Evolutionary conservation across 2,113 vertebrate genomes (phyloP), one percentile per base, ranked within the genome.

Genomic region (Equus przewalskii): DNA sequence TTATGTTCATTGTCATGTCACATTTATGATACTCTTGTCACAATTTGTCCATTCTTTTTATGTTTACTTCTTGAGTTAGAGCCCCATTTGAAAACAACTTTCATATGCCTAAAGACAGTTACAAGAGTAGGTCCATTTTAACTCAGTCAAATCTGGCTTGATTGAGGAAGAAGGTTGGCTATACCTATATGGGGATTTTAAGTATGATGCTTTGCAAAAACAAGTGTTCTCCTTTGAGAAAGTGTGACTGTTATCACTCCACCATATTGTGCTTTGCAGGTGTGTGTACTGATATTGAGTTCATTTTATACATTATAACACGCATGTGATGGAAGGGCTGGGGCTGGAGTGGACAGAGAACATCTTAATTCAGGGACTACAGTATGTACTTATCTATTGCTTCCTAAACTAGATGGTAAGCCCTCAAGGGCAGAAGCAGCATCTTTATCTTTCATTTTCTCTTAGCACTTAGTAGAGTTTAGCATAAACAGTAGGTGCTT

Each of bases 31-130:
- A 60, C 24, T 94, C 14, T 24, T 15, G 36, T 22, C 9, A 54
- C n/a, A 91, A 0, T 84, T 89, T 75, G 33, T 56, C 16, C 9
- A 18, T 86, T 89, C n/a, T 49, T 92, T 85, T 92, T 82, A 22
- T 81, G 51, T 85, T 79, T 92, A 80, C 18, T 58, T 81, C 44
- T 49, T 76, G 46, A 96, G 49, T 75, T 60, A 86, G 21, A 92
- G 28, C 28, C 81, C 36, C 13, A 18, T 92, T 89, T 90, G 41
- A 76, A 94, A 89, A 64, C 7, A 75, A 24, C 5, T 16, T 76
- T 62, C 7, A 64, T 51, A 13, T 80, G 41, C 13, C 12, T 94
- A 58, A 89, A 76, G 54, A 58, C 9, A 41, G 13, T 89, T 89
- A 30, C 21, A n/a, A 46, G 15, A 41, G 46, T 75, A 30, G 16